Conservation (phyloP, 1,140 invertebrate species). For the Diplogasteroides magnus region DNA sequence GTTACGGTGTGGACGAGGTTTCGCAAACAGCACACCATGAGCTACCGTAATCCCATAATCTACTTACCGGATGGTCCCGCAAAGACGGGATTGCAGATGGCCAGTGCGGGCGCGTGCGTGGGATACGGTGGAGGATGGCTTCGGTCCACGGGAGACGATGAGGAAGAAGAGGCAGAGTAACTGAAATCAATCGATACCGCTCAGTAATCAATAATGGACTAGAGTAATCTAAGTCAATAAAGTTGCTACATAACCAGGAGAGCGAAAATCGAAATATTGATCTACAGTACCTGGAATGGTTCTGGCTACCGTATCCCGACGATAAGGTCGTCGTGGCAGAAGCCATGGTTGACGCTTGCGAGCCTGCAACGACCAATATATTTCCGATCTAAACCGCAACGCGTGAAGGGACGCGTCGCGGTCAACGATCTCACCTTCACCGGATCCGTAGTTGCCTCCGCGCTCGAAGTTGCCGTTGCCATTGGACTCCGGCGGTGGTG, state of each 20-base stretch:
- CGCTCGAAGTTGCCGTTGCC: not conserved
- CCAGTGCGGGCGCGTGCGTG: constrained; percentile 9
- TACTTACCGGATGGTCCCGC: not conserved
- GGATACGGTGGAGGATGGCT: not conserved
- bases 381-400: no score
- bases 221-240: not conserved
- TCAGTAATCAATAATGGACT: not conserved
- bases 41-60: not conserved
- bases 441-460: not conserved
- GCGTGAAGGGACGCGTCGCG: constrained; percentile 6
- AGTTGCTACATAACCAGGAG: not conserved
- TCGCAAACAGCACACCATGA: not conserved
- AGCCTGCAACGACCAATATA: no score
- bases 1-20: constrained; percentile 6
- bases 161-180: constrained; percentile 18
- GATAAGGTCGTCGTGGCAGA: not conserved
- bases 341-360: no score
- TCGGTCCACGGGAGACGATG: constrained; percentile 26
- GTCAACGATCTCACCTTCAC: not conserved
- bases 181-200: constrained; percentile 9
- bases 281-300: constrained; percentile 8
- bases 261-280: not conserved
- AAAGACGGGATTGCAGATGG: constrained; percentile 19
- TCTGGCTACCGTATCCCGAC: constrained; percentile 12
- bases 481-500: not conserved